Conservation (phyloP, 2,888 invertebrate species). For the Notocelia uddmanniana region DNA sequence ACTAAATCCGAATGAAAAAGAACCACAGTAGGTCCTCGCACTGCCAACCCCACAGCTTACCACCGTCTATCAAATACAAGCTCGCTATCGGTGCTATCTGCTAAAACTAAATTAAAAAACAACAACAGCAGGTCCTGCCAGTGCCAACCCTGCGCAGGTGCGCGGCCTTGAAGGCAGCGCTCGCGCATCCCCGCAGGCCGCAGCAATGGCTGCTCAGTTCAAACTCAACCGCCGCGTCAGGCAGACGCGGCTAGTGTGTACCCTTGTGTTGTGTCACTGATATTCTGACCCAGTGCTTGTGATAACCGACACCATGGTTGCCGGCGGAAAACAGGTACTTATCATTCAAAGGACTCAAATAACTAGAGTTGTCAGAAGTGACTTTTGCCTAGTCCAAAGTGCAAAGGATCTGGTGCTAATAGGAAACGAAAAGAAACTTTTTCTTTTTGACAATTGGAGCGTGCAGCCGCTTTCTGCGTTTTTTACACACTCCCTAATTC, state of each 20-base stretch:
- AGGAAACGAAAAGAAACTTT: constrained; percentile 31
- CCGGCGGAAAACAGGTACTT: constrained; percentile 84
- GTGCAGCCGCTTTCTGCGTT: constrained; percentile 37
- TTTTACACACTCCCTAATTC: constrained; percentile 43
- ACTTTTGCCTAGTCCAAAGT: neutral
- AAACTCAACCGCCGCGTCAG: constrained; percentile 82
- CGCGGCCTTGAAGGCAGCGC: constrained; percentile 58
- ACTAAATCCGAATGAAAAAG: too few relatives aligned
- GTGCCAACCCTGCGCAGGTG: constrained; percentile 49
- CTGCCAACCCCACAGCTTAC: too few relatives aligned
- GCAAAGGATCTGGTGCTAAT: neutral
- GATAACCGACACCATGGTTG: constrained; percentile 77
- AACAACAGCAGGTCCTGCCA: constrained; percentile 32
- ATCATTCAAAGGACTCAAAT: too few relatives aligned
- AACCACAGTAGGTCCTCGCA: too few relatives aligned
- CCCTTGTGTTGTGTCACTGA: constrained; percentile 55
- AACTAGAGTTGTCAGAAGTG: neutral
- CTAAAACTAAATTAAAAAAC: constrained; percentile 1
- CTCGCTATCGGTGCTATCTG: neutral
- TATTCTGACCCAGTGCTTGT: constrained; percentile 69
- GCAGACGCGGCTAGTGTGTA: constrained; percentile 79
- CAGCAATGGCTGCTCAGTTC: constrained; percentile 73
- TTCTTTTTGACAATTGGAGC: constrained; percentile 45
- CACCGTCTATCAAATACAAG: neutral
- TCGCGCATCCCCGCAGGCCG: constrained; percentile 59